phyloP scores from a whole-genome alignment of 2,888 invertebrate species.

The Anticlea derivata region DNA sequence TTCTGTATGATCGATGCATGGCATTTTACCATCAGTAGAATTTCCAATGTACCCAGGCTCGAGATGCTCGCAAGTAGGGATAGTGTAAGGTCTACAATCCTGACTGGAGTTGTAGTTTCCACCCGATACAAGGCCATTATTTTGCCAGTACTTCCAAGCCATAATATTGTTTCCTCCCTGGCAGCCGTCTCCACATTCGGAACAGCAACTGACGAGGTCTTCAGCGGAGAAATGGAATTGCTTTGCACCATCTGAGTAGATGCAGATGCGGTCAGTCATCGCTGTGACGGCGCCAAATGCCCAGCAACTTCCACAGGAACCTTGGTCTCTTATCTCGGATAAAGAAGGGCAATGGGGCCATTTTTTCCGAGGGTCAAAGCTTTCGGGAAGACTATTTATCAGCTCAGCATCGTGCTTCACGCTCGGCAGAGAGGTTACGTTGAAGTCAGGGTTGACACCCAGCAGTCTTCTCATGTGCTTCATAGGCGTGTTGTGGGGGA shows the following conservation, averaged over 20 bases:
- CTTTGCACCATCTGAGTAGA: slow-evolving; percentile 87
- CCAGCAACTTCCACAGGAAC: slow-evolving; percentile 97
- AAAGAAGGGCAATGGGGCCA: slow-evolving; percentile 95
- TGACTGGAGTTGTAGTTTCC: slow-evolving; percentile 19
- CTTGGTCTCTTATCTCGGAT: slow-evolving; percentile 92
- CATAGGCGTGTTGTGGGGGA: slow-evolving; percentile 83
- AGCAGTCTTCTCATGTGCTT: slow-evolving; percentile 77
- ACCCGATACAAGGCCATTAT: slow-evolving; percentile 17
- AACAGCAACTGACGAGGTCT: slow-evolving; percentile 89
- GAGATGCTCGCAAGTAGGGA: slow-evolving; percentile 95
- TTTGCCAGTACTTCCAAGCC: slow-evolving; percentile 14
- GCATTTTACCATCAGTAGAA: slow-evolving; percentile 75
- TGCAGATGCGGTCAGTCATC: slow-evolving; percentile 91
- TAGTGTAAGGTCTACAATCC: slow-evolving; percentile 18
- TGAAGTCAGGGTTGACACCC: slow-evolving; percentile 85
- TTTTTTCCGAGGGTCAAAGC: slow-evolving; percentile 90
- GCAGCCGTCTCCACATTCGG: slow-evolving; percentile 6
- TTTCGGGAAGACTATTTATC: slow-evolving; percentile 85
- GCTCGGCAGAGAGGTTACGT: background rate
- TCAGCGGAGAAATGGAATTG: slow-evolving; percentile 92
- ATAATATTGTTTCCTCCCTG: slow-evolving; percentile 3
- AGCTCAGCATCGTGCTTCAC: slow-evolving; percentile 57
- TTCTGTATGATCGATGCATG: slow-evolving; percentile 86
- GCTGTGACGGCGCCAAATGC: slow-evolving; percentile 88
- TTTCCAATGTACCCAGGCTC: slow-evolving; percentile 83